A percentile compares a stretch with the other conserved stretches of the same genome.
Conservation (phyloP, 2,797 vertebrate species). For the Danio kyathit region DNA sequence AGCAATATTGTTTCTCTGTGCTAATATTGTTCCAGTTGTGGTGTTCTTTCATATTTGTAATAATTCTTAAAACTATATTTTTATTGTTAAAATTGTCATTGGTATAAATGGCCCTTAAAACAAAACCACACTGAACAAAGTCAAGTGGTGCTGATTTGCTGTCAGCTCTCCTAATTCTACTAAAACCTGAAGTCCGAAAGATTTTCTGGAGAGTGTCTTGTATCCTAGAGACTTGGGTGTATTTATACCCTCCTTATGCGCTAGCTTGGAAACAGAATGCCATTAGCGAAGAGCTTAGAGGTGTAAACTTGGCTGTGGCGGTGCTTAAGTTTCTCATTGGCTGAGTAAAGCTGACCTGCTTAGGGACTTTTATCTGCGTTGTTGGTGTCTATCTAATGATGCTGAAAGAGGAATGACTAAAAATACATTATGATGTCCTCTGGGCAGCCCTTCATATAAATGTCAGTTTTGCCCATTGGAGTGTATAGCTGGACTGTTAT, state of each 20-base stretch:
- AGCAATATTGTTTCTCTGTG: too few species aligned
- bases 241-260: slow-evolving; percentile 30
- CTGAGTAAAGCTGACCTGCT: slow-evolving; percentile 26
- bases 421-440: slow-evolving; percentile 36
- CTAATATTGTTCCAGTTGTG: too few species aligned
- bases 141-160: background rate
- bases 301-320: slow-evolving; percentile 19
- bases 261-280: slow-evolving; percentile 15
- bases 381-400: slow-evolving; percentile 23
- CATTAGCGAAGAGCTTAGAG: slow-evolving; percentile 24
- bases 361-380: slow-evolving; percentile 23
- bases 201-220: slow-evolving; percentile 25
- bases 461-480: slow-evolving; percentile 53
- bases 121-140: background rate
- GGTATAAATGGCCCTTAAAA: background rate
- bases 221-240: slow-evolving; percentile 30
- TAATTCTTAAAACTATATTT: too few species aligned
- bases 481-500: slow-evolving; percentile 28
- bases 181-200: background rate
- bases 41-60: too few species aligned
- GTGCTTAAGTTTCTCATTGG: background rate
- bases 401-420: slow-evolving; percentile 34
- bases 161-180: background rate
- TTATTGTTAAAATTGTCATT: too few species aligned
- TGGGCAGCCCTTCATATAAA: slow-evolving; percentile 41